Base-by-base conservation (phyloP, 2,797 vertebrate species). In the Balearica regulorum region DNA sequence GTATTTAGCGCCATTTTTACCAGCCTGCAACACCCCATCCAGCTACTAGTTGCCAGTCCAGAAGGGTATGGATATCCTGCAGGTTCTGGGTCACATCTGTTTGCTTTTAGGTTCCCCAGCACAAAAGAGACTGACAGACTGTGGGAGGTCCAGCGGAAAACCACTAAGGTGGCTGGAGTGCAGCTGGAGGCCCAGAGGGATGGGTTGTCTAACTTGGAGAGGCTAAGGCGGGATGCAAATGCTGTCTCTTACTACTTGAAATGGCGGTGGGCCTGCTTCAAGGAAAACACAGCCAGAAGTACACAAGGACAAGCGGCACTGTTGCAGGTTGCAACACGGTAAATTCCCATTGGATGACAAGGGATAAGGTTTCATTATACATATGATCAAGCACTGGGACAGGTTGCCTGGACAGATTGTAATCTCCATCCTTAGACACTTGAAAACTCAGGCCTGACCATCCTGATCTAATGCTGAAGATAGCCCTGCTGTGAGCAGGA, bases 321-420 rank as follows among this genome's bases (percentile, higher is more conserved):
- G 35, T 28, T 4, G 1, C 13, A 72, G 33, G 10, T 7, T 64
- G 57, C 2, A 4, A 62, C 26, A 48, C 0, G 0, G 13, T 26
- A 71, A 81, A 68, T 33, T 75, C 28, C 46, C 5, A 0, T 1
- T 25, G 6, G 37, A 72, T 29, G 48, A 51, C 37, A 72, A 89
- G 33, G 88, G 89, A 22, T 6, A 29, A 65, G 2, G 1, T 41
- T 33, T 55, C 26, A 16, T 37, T 51, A 16, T 21, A 64, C 57
- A 17, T 33, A 79, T 21, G 21, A 66, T 41, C 11, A 19, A 77
- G n/a, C 41, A 39, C 44, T n/a, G 18, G 15, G 12, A 75, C 11
- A 49, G 12, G 25, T 26, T 82, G 28, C 49, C 41, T 16, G 20
- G 11, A 68, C 13, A 71, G 61, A 61, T 1, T 20, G 14, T 35